These are phyloP conservation scores for Protonibea diacanthus DNA, from an alignment of 2,797 vertebrate genomes.

Conservation along the genomic window DNA sequence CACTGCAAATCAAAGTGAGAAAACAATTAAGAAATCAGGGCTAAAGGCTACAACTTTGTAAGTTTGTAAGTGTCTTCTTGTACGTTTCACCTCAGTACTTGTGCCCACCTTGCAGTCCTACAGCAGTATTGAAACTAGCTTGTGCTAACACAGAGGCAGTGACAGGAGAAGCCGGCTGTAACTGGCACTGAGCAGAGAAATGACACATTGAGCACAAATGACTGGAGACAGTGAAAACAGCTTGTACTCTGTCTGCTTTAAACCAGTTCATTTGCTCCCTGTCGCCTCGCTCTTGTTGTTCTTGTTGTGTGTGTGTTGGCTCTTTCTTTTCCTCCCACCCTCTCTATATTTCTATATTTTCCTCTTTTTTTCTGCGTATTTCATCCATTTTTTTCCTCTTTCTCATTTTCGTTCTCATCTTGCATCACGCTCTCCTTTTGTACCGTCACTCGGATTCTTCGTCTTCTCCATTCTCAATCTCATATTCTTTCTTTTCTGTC, in stretches of 20 bases:
- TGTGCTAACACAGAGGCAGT: conserved; percentile 24
- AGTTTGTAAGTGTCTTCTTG: conserved; percentile 3
- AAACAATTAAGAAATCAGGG: no score
- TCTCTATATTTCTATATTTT: background rate
- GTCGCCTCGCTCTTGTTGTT: conserved; percentile 47
- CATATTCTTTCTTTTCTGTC: background rate
- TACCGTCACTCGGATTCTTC: background rate
- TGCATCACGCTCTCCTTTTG: conserved; percentile 28
- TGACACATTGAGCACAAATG: conserved; percentile 59
- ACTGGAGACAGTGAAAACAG: conserved; percentile 60
- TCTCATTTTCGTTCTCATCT: conserved; percentile 17
- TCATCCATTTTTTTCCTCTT: conserved; percentile 15
- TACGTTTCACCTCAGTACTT: background rate
- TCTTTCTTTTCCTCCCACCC: background rate
- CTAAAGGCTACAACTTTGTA: background rate
- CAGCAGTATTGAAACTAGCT: background rate
- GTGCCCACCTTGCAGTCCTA: background rate
- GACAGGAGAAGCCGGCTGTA: conserved; percentile 39
- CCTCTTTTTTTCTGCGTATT: background rate
- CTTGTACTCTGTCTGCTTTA: conserved; percentile 63
- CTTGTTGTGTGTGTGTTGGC: conserved; percentile 5
- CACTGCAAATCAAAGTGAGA: background rate
- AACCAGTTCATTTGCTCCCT: conserved; percentile 68
- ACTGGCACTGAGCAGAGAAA: conserved; percentile 41
- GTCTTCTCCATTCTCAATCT: background rate